Evolutionary conservation across 2,113 vertebrate species (phyloP).

Genomic region (Neopipo cinnamomea): DNA sequence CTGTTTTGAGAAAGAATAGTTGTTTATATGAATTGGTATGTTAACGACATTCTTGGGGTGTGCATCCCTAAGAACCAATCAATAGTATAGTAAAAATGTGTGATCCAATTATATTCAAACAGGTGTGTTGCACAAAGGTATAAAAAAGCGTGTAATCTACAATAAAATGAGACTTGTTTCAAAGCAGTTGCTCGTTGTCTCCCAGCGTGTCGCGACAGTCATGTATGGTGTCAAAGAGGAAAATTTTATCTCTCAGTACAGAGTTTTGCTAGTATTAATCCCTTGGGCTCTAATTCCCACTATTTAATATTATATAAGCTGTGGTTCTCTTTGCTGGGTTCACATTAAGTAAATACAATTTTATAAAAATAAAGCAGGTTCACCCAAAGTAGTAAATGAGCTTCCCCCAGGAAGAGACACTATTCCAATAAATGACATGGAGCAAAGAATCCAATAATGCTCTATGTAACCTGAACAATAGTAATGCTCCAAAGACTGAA

Average conservation of each 20-base stretch:
- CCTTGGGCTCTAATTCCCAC: neutral
- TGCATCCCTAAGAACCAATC: too few species aligned
- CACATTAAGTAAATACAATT: conserved; percentile 21
- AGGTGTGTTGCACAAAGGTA: too few species aligned
- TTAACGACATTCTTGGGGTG: too few species aligned
- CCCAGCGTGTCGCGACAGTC: too few species aligned
- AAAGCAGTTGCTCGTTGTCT: too few species aligned
- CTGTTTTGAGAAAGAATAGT: too few species aligned
- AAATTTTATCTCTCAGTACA: neutral
- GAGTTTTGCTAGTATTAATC: neutral
- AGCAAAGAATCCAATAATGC: neutral
- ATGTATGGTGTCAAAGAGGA: neutral
- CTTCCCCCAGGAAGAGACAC: neutral
- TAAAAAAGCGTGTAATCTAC: too few species aligned
- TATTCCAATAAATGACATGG: neutral
- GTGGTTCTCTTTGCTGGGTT: neutral
- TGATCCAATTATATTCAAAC: too few species aligned
- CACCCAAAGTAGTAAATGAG: neutral
- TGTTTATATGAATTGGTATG: too few species aligned
- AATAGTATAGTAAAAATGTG: too few species aligned
- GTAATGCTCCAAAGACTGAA: neutral
- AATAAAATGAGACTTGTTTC: too few species aligned
- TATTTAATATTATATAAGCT: neutral
- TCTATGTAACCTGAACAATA: neutral
- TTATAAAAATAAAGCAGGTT: neutral